Evolutionary conservation across 2,113 vertebrate species (phyloP), one percentile per base, ranked within the genome.

Genomic region (Oostethus manadensis): DNA sequence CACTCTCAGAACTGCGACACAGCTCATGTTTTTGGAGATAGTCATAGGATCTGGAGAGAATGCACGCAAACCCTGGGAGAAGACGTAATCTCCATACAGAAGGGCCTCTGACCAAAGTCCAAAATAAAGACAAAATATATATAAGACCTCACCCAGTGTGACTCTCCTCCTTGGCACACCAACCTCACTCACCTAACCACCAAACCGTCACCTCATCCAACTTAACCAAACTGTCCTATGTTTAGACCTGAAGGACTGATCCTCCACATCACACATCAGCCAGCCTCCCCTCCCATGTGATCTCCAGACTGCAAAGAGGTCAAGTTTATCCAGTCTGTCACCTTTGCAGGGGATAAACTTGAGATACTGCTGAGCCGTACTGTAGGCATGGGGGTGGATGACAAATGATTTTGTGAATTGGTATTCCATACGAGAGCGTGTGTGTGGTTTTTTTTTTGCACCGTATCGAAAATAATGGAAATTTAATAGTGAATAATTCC

Each of bases 161-260:
- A 26, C 23, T 54, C 55, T 51, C 43, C 18, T 57, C 56, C 18
- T 54, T 8, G 22, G 18, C 23, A 33, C 20, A 21, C 11, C 18
- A 54, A 4, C 49, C 10, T 21, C 49, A 42, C 56, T 66, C 55
- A 59, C n/a, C 13, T 22, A 10, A 46, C 44, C 22, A 56, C 18
- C 21, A 48, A 0, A 7, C 29, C 43, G 10, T 48, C 46, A 21
- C 51, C 57, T 43, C 42, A 10, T 62, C 5, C 29, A 62, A 64
- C 38, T 58, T 22, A 42, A 42, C 13, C 1, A 44, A 13, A 48
- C n/a, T 17, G 21, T 44, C 8, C 68, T 46, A 48, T 53, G 45
- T 49, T 62, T 54, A 66, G n/a, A 64, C 40, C 11, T 68, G 50
- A 11, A 44, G 29, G 26, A 17, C 22, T 20, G 46, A 62, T 26